Evolutionary conservation across 2,888 invertebrate species (phyloP).

Genomic region (Phaonia tiefii): DNA sequence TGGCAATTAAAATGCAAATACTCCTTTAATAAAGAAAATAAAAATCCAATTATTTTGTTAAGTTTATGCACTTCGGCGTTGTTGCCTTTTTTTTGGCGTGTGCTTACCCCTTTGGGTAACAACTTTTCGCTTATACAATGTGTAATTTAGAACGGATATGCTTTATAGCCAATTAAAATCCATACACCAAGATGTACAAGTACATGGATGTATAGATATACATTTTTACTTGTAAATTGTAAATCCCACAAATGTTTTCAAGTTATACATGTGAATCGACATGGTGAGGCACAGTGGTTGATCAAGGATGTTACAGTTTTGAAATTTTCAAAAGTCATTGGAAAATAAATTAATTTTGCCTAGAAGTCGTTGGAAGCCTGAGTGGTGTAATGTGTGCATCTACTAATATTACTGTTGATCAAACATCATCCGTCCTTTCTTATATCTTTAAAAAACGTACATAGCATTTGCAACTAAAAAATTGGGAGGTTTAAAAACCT

Average conservation of each 20-base stretch:
- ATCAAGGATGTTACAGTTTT: too few species aligned
- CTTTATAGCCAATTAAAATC: conserved; percentile 29
- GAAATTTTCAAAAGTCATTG: too few species aligned
- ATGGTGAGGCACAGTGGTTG: not conserved
- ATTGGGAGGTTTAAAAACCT: too few species aligned
- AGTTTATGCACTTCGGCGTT: conserved; percentile 21
- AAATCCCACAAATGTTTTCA: conserved; percentile 25
- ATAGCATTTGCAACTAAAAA: too few species aligned
- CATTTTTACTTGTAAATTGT: not conserved
- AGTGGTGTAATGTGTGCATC: too few species aligned
- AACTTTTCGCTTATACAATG: conserved; percentile 17
- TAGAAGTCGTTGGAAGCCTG: too few species aligned
- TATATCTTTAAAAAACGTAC: too few species aligned
- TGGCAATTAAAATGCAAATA: conserved; percentile 35
- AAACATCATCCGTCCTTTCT: too few species aligned
- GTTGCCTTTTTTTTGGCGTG: conserved; percentile 1
- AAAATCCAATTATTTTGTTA: conserved; percentile 29
- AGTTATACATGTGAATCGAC: not conserved
- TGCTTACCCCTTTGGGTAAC: conserved; percentile 15
- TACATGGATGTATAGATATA: not conserved
- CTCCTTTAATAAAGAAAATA: conserved; percentile 16
- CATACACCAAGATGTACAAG: not conserved
- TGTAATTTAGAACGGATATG: conserved; percentile 24
- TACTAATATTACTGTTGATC: too few species aligned
- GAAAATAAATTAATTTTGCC: too few species aligned